Base-by-base conservation (phyloP, 2,888 invertebrate species). In the Archaeoteleia sp. region DNA sequence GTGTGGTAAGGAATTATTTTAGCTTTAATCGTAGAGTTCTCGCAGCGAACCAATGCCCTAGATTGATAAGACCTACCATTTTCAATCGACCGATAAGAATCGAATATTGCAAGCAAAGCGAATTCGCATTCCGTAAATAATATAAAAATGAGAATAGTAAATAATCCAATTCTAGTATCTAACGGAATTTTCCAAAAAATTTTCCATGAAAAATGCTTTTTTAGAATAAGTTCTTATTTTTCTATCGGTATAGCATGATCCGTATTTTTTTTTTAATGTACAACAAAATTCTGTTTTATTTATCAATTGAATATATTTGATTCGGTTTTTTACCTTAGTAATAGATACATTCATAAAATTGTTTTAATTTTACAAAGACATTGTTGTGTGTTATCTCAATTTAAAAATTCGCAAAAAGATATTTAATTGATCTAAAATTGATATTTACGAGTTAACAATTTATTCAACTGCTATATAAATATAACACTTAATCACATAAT, bases 11-110 rank as follows among this genome's bases (percentile, higher is more conserved):
- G n/a, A n/a, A n/a, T n/a, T n/a, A n/a, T n/a, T n/a, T n/a, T n/a
- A n/a, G n/a, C n/a, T n/a, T n/a, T n/a, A n/a, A n/a, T n/a, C n/a
- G n/a, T n/a, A n/a, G n/a, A n/a, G n/a, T n/a, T 34, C 34, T 34
- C 15, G 29, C 29, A 4, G 35, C 42, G 20, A 30, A 53, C 45
- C 30, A 62, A 55, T 62, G 55, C 27, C 48, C 62, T 49, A 62
- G 43, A 55, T 62, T 62, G 62, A 62, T 62, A 62, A 54, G 34
- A 12, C 30, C 8, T 13, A 32, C 32, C 17, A 35, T 48, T 49
- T 61, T 62, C 53, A 62, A 53, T 54, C 17, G 46, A 46, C 40
- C 34, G 53, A 62, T 55, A 62, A 62, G 62, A 62, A 54, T 55
- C 62, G 43, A 45, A 39, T 15, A 15, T 20, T 40, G 46, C 37